Percentiles rank a stretch among this genome's conserved stretches.
Conservation (phyloP, 2,888 invertebrate genomes). For the Troides aeacus region DNA sequence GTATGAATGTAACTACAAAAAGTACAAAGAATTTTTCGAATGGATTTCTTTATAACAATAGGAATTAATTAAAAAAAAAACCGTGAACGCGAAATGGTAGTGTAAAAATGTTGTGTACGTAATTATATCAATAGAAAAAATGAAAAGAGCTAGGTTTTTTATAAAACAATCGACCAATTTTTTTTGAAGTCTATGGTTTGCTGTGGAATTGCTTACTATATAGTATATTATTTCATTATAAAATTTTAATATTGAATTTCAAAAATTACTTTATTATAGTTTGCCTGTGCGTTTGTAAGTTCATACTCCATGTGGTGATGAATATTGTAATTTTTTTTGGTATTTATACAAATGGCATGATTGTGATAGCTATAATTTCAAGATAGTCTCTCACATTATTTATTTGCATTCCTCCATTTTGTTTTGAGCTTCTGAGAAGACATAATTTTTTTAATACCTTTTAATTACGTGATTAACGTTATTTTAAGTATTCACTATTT, state of each 20-base stretch:
- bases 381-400: slow-evolving; percentile 18
- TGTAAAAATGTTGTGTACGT: slow-evolving; percentile 57
- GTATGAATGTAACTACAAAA: slow-evolving; percentile 59
- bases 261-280: slow-evolving; percentile 20
- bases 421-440: slow-evolving; percentile 48
- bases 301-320: slow-evolving; percentile 14
- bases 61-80: slow-evolving; percentile 37
- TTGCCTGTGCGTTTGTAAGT: slow-evolving; percentile 27
- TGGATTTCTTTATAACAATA: slow-evolving; percentile 47
- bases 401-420: slow-evolving; percentile 48
- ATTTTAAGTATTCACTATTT: no score
- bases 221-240: slow-evolving; percentile 43
- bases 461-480: neutral
- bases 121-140: slow-evolving; percentile 47
- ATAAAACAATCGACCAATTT: slow-evolving; percentile 53
- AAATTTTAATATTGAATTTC: slow-evolving; percentile 32
- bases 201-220: slow-evolving; percentile 64
- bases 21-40: slow-evolving; percentile 66
- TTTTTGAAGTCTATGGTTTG: slow-evolving; percentile 41
- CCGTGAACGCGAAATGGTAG: slow-evolving; percentile 48
- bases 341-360: slow-evolving; percentile 13
- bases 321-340: slow-evolving; percentile 19
- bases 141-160: neutral
- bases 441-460: slow-evolving; percentile 9
- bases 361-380: slow-evolving; percentile 25